Conservation (phyloP, 2,797 vertebrate species). For the Sebastes alutus region DNA sequence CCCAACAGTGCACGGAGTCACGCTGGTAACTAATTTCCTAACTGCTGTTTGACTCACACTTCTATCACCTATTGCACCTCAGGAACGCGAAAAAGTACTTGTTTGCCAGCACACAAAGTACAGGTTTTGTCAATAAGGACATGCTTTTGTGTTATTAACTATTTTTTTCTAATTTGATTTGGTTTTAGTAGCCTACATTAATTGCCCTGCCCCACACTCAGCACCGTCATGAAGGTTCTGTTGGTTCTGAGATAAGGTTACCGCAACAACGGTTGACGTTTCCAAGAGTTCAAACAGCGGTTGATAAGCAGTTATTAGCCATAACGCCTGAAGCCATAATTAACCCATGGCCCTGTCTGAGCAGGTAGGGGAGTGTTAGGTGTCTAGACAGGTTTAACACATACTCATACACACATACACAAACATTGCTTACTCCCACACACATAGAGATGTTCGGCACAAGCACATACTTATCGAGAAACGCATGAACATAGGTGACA, state of each 20-base stretch:
- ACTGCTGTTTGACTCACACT: slow-evolving; percentile 58
- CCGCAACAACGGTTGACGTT: slow-evolving; percentile 46
- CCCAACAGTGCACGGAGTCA: slow-evolving; percentile 35
- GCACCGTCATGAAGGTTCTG: neutral
- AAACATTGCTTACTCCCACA: slow-evolving; percentile 54
- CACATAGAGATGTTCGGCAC: slow-evolving; percentile 41
- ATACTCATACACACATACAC: slow-evolving; percentile 59
- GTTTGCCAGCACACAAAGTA: neutral
- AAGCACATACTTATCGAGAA: slow-evolving; percentile 43
- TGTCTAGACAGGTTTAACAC: slow-evolving; percentile 82
- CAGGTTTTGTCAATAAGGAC: neutral
- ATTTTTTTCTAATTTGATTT: neutral
- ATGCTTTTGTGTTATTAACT: neutral
- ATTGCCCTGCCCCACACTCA: neutral
- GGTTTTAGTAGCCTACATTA: neutral
- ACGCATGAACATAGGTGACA: slow-evolving; percentile 26
- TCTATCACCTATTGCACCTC: slow-evolving; percentile 16
- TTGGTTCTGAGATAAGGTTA: slow-evolving; percentile 53
- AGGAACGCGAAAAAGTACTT: slow-evolving; percentile 35
- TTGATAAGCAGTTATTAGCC: slow-evolving; percentile 83
- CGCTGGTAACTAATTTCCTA: slow-evolving; percentile 59
- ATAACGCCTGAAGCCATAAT: slow-evolving; percentile 77
- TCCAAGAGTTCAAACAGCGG: slow-evolving; percentile 79
- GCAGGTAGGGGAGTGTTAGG: slow-evolving; percentile 82
- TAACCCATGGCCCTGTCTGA: slow-evolving; percentile 84